phyloP scores from a whole-genome alignment of 35 echinoderm and acorn worm genomes.

The Patiria miniata region DNA sequence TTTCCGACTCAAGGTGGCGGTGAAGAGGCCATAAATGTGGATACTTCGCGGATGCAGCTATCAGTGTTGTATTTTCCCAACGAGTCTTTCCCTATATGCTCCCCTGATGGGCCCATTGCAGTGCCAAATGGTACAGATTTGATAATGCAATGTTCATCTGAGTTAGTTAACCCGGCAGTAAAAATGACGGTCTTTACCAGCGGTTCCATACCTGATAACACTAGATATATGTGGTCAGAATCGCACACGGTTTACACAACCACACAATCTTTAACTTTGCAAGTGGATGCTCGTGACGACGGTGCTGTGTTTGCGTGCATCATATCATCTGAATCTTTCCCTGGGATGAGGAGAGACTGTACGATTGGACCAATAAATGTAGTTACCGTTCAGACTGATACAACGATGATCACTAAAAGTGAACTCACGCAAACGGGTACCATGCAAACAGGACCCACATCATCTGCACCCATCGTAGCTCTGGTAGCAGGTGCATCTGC shows the following conservation, averaged over 20 bases:
- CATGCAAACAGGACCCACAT: no score
- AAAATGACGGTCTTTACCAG: no score
- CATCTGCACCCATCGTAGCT: no score
- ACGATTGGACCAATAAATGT: not conserved
- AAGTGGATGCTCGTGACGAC: not conserved
- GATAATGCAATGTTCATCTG: not conserved
- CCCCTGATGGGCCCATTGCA: not conserved
- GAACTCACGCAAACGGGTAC: no score
- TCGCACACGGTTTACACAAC: not conserved
- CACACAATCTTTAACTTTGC: not conserved
- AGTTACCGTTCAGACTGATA: not conserved
- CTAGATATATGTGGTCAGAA: not conserved
- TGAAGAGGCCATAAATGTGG: not conserved
- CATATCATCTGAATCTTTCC: not conserved
- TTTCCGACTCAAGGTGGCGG: no score
- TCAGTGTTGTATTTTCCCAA: no score
- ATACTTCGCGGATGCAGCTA: not conserved
- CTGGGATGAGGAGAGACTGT: not conserved
- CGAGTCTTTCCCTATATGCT: not conserved
- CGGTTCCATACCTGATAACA: not conserved
- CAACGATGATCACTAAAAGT: no score
- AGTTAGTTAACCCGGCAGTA: not conserved
- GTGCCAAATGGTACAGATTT: not conserved
- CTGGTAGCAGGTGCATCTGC: no score
- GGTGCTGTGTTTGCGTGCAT: not conserved